Base-by-base conservation (phyloP, 2,797 vertebrate species). In the Sorex maritimensis region DNA sequence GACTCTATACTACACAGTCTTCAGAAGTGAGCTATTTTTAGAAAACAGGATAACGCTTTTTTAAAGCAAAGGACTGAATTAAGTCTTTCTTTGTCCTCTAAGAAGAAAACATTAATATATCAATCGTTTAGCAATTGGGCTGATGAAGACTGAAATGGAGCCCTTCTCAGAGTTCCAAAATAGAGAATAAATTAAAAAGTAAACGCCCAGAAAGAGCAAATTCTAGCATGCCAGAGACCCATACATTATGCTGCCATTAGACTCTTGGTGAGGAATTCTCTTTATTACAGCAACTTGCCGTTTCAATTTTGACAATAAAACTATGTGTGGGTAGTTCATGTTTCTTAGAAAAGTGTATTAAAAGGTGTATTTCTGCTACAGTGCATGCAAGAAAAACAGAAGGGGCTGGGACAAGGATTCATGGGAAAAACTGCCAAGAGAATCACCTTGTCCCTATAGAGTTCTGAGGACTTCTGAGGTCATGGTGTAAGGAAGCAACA, bases 141-240 rank as follows among this genome's bases (percentile, higher is more conserved):
- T 34, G 46, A 68, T 24, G 83, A 58, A 74, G 8, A 34, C 30
- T 83, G 73, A 83, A 58, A 67, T 21, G 74, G 81, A 91, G 6
- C 6, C 15, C 15, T 26, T 5, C 11, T 19, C 21, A 30, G 4
- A 6, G 30, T 19, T 28, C 49, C 14, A 15, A 72, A 79, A 71
- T 81, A 41, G 23, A 91, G 88, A 92, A 82, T 77, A 73, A 83
- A 58, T 24, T 17, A 80, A 88, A 81, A 63, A 26, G 38, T 14
- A 72, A 86, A 63, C 8, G 46, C 2, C 78, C 10, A 26, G 75
- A 58, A 82, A 78, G 55, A 67, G 23, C 10, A 38, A 68, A 58
- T 0, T 14, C 7, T 21, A 34, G 63, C 5, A 30, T 44, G 14
- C 13, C 23, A 49, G 52, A 0, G 11, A 41, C 11, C 12, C 23